These are phyloP conservation scores for Ecdyonurus torrentis DNA, from an alignment of 2,888 invertebrate genomes.

Conservation along the genomic window DNA sequence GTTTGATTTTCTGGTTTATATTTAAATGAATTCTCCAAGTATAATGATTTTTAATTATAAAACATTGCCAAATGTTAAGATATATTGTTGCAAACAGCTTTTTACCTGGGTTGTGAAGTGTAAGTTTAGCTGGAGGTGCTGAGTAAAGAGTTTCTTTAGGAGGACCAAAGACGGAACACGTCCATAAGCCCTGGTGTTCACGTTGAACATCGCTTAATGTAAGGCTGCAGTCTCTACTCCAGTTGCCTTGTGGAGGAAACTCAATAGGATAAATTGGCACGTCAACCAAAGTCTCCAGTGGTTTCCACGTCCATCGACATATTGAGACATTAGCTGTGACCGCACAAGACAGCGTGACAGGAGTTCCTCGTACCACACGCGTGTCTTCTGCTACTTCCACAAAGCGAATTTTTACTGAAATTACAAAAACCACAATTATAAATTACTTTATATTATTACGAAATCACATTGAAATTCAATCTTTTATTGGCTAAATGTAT, in stretches of 20 bases:
- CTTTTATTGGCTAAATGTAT: no score
- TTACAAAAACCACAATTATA: not conserved
- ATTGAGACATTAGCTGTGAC: conserved; percentile 22
- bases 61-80: no score
- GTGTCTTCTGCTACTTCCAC: conserved; percentile 22
- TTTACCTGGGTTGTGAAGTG: conserved; percentile 24
- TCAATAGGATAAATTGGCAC: conserved; percentile 18
- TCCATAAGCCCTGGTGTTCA: conserved; percentile 24
- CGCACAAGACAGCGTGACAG: conserved; percentile 21
- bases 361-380: conserved; percentile 20
- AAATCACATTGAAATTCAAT: no score
- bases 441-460: no score
- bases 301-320: conserved; percentile 23
- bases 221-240: conserved; percentile 23
- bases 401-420: conserved; percentile 22
- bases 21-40: no score
- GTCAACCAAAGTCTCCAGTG: conserved; percentile 17
- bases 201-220: conserved; percentile 17
- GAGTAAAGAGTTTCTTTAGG: conserved; percentile 17
- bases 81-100: no score
- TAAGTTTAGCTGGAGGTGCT: conserved; percentile 20
- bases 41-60: no score
- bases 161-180: conserved; percentile 18
- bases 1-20: no score
- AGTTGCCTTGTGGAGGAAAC: conserved; percentile 22